Evolutionary conservation across 2,797 vertebrate species (phyloP).

Genomic region (Oreochromis grahami): DNA sequence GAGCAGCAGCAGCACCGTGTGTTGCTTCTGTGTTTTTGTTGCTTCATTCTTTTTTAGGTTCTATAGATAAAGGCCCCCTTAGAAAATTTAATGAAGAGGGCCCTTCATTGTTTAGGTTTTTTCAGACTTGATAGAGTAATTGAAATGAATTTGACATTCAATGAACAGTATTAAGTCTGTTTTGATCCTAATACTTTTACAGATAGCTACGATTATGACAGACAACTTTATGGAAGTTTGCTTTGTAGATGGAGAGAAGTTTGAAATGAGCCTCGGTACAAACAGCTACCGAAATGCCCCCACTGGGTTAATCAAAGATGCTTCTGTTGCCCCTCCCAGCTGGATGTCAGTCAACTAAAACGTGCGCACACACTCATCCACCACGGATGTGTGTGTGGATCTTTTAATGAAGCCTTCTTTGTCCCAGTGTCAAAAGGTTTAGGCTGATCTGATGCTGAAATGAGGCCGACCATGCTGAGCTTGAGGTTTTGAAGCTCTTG

Average conservation of each 20-base stretch:
- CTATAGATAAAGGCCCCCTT: not conserved
- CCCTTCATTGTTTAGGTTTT: not conserved
- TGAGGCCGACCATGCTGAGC: slow-evolving; percentile 61
- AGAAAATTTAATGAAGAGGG: not conserved
- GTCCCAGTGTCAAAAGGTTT: slow-evolving; percentile 53
- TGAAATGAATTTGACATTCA: not conserved
- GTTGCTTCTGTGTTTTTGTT: not conserved
- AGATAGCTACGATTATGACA: not conserved
- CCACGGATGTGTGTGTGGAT: slow-evolving; percentile 17
- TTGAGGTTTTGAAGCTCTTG: slow-evolving; percentile 57
- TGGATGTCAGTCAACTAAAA: slow-evolving; percentile 52
- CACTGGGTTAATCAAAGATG: slow-evolving; percentile 56
- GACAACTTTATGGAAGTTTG: not conserved
- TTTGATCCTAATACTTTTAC: not conserved
- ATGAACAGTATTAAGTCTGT: not conserved
- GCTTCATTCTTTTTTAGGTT: not conserved
- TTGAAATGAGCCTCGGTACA: slow-evolving; percentile 5
- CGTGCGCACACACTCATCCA: not conserved
- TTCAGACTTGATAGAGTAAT: not conserved
- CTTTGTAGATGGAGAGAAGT: not conserved
- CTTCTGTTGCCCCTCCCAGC: slow-evolving; percentile 52
- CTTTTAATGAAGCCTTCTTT: slow-evolving; percentile 60
- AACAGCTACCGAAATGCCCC: slow-evolving; percentile 38
- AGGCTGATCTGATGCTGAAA: slow-evolving; percentile 36
- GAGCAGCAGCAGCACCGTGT: not conserved